Base-by-base conservation (phyloP, 1,140 invertebrate genomes). In the Andrena cerasifolii region DNA sequence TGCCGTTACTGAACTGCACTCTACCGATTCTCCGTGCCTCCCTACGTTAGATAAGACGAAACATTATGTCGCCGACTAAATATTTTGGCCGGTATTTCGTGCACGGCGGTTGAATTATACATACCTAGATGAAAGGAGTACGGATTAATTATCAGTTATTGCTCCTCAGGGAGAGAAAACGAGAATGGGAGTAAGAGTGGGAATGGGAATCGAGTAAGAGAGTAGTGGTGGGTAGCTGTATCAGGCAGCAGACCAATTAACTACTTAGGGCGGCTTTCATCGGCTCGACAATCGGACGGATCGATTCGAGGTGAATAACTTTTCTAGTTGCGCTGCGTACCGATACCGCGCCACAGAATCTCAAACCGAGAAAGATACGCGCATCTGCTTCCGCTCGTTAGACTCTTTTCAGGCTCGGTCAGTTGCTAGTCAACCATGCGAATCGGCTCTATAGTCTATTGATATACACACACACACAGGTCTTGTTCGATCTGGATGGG, bases 141-240 rank as follows among this genome's bases (percentile, higher is more conserved):
- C 58, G 83, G 62, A 85, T 85, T 84, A 78, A 83, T 83, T 58
- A 74, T 82, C 76, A 45, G 71, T 65, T 79, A 63, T 80, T 53
- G 75, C 28, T n/a, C 8, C 18, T 45, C 24, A 2, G 12, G 45
- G 12, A 8, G 40, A 36, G 47, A 18, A 24, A 58, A 12, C 16
- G 54, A 40, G 54, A 36, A 67, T 26, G n/a, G 45, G 31, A 40
- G 21, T 28, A 7, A 14, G 31, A 54, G 21, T 5, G 36, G 21
- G 40, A 53, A 31, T 16, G 66, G 43, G 16, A 21, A 53, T 14
- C 12, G 61, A 12, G 49, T 5, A 49, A 26, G 6, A n/a, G 31
- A 54, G 51, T 1, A n/a, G 8, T 7, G 24, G 24, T 24, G 33
- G 54, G 49, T n/a, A 56, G 45, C 66, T 28, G 51, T 59, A 84